Evolutionary conservation across 2,113 vertebrate genomes (phyloP).

Genomic region (Tetraodon nigroviridis): DNA sequence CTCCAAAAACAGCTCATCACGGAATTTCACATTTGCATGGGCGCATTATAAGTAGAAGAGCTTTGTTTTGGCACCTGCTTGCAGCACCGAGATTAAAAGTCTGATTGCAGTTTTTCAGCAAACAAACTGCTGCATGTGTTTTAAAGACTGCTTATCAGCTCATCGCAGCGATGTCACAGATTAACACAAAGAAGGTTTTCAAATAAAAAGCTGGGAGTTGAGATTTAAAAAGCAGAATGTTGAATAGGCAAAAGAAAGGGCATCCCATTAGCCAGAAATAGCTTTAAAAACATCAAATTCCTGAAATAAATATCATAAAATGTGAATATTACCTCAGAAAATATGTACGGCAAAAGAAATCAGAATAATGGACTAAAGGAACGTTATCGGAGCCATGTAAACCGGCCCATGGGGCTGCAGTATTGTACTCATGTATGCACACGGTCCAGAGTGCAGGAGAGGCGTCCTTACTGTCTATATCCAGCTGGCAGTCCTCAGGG

Average conservation of each 20-base stretch:
- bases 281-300: too few relatives aligned
- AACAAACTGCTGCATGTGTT: conserved; percentile 24
- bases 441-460: neutral
- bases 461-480: conserved; percentile 92
- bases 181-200: too few relatives aligned
- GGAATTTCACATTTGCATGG: conserved; percentile 23
- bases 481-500: conserved; percentile 86
- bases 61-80: conserved; percentile 47
- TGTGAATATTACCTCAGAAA: too few relatives aligned
- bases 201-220: too few relatives aligned
- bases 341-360: too few relatives aligned
- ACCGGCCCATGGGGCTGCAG: neutral
- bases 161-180: too few relatives aligned
- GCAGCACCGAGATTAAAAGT: conserved; percentile 39
- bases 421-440: neutral
- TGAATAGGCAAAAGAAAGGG: too few relatives aligned
- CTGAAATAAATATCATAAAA: too few relatives aligned
- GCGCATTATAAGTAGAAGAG: conserved; percentile 24
- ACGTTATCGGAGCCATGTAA: too few relatives aligned
- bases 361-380: too few relatives aligned
- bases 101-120: conserved; percentile 39
- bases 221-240: too few relatives aligned
- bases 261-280: too few relatives aligned
- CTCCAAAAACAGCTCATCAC: conserved; percentile 39
- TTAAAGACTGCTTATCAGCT: conserved; percentile 7